Evolutionary conservation across 35 echinoderm and acorn worm species (phyloP).

Genomic region (Lytechinus pictus): DNA sequence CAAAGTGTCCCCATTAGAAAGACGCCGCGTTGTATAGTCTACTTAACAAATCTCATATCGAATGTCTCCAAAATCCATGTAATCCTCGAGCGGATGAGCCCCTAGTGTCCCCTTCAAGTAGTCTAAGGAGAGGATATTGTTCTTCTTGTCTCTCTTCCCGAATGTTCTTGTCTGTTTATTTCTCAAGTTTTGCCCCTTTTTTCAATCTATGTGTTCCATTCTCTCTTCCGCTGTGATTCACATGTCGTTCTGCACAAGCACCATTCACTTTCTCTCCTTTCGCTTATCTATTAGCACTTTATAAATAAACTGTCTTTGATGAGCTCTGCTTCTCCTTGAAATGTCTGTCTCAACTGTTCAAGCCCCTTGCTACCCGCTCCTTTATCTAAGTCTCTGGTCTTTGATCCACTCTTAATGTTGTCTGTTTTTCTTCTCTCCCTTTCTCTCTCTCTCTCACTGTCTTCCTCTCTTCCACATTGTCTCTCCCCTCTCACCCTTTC

Average conservation of each 20-base stretch:
- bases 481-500: too few species aligned
- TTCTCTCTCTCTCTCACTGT: not conserved
- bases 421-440: not conserved
- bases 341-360: not conserved
- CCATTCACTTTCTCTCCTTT: not conserved
- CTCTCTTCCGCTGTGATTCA: not conserved
- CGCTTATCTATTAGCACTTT: not conserved
- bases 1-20: not conserved
- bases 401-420: not conserved
- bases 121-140: not conserved
- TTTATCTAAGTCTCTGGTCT: not conserved
- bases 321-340: not conserved
- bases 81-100: not conserved
- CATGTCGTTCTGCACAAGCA: not conserved
- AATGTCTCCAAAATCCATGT: not conserved
- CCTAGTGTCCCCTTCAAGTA: constrained; percentile 8
- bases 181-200: not conserved
- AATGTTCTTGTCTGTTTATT: not conserved
- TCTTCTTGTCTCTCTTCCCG: not conserved
- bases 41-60: not conserved
- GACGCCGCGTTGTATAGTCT: constrained; percentile 7
- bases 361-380: not conserved
- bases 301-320: not conserved
- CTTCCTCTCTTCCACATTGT: not conserved
- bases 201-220: not conserved